Base-by-base conservation (phyloP, 2,797 vertebrate genomes). In the Brotula barbata region DNA sequence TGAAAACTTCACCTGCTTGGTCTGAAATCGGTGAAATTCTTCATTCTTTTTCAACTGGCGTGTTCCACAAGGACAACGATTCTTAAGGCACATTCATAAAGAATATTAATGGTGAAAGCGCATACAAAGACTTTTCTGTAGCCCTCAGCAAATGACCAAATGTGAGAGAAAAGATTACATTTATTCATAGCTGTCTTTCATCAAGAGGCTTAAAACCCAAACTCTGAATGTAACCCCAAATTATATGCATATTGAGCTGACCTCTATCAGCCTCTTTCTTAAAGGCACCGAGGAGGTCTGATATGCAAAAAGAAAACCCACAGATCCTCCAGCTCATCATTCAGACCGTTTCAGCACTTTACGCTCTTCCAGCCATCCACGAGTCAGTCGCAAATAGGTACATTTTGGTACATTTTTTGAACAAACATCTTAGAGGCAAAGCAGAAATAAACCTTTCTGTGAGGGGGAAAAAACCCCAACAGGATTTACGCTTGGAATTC, bases 301-400 rank as follows among this genome's bases (percentile, higher is more conserved):
- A 89, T 86, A 88, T 83, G 89, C 88, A 89, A 88, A 90, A 28
- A 28, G 3, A n/a, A 4, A 85, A 68, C 68, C 59, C 58, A 48
- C 77, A 80, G 80, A 88, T 89, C 87, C 85, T 84, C 80, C 68
- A 60, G 87, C 84, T 87, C 80, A 39, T 83, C 80, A 71, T 89
- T 90, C 88, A 84, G 80, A 86, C 75, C n/a, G 78, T 86, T 89
- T 90, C 90, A 91, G 88, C 90, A 91, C 87, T 91, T 91, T 89
- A 83, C 9, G 57, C 61, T 82, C 82, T 71, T 72, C 52, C 65
- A 50, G 70, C 78, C 57, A 21, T 77, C 71, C 73, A 74, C 79
- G 64, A 70, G 73, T 73, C 64, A 68, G 81, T 77, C 66, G 28
- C 81, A 83, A 75, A 82, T 70, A 80, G 87, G 85, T 85, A 85